phyloP scores from a whole-genome alignment of 2,797 vertebrate genomes.

The Triplophysa bombifrons region DNA sequence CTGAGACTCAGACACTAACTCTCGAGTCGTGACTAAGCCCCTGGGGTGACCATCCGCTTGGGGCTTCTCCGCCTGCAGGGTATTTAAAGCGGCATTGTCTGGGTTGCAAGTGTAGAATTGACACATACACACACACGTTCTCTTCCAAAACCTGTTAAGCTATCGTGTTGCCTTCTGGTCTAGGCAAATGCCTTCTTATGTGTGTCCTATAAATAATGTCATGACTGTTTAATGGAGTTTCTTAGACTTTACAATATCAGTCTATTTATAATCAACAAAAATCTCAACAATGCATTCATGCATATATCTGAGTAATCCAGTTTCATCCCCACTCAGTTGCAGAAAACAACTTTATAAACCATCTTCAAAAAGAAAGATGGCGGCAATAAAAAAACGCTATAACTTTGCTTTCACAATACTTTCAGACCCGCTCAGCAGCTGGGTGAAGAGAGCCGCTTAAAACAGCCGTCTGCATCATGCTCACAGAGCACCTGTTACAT shows the following conservation, averaged over 20 bases:
- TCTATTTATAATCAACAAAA: neutral
- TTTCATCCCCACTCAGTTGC: neutral
- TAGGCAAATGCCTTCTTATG: neutral
- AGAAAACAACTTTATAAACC: neutral
- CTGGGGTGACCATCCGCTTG: slow-evolving; percentile 22
- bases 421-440: neutral
- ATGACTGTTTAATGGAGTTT: too few relatives aligned
- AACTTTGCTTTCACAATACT: neutral
- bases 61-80: slow-evolving; percentile 19
- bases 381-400: neutral
- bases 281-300: neutral
- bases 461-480: neutral
- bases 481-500: neutral
- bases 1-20: slow-evolving; percentile 43
- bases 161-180: neutral
- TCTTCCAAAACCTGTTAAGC: neutral
- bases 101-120: neutral
- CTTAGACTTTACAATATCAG: neutral
- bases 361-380: neutral
- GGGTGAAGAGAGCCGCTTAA: neutral
- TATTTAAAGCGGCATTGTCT: slow-evolving; percentile 45
- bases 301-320: too few relatives aligned
- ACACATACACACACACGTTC: neutral
- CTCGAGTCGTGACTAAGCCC: slow-evolving; percentile 45
- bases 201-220: too few relatives aligned